Evolutionary conservation across 2,113 vertebrate species (phyloP).

Genomic region (Helogale parvula): DNA sequence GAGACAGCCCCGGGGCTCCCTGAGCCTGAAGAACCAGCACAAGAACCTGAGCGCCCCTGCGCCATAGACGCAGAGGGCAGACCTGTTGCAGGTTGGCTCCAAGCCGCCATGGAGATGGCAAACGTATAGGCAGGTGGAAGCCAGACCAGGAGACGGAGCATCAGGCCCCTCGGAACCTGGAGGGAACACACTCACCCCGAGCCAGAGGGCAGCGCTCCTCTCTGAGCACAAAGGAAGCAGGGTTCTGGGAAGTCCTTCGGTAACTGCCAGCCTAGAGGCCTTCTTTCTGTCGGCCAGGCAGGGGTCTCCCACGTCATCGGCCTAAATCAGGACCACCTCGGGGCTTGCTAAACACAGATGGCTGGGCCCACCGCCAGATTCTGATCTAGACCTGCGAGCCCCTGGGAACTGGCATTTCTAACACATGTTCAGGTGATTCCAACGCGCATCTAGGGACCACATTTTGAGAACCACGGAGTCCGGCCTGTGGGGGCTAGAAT

Average conservation of each 20-base stretch:
- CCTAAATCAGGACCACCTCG: not conserved
- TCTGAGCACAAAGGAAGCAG: not conserved
- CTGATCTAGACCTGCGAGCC: not conserved
- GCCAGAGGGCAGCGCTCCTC: too few species aligned
- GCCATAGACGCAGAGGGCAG: not conserved
- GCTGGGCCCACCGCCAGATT: not conserved
- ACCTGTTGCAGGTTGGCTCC: not conserved
- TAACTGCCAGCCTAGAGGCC: not conserved
- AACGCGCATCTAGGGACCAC: not conserved
- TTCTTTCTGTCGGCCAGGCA: not conserved
- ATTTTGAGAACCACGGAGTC: not conserved
- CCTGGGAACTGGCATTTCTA: not conserved
- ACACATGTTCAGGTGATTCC: not conserved
- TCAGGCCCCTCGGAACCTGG: accelerated
- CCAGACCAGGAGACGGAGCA: not conserved
- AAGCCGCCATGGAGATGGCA: not conserved
- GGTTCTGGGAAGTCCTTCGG: not conserved
- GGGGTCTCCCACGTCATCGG: not conserved
- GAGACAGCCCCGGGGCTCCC: not conserved
- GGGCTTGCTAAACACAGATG: not conserved
- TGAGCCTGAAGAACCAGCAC: not conserved
- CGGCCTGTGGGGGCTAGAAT: not conserved
- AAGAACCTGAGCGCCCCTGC: too few species aligned
- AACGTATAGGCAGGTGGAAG: not conserved
- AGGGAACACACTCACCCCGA: not conserved